Base-by-base conservation (phyloP, 2,888 invertebrate genomes). In the Ennomos erosarius region DNA sequence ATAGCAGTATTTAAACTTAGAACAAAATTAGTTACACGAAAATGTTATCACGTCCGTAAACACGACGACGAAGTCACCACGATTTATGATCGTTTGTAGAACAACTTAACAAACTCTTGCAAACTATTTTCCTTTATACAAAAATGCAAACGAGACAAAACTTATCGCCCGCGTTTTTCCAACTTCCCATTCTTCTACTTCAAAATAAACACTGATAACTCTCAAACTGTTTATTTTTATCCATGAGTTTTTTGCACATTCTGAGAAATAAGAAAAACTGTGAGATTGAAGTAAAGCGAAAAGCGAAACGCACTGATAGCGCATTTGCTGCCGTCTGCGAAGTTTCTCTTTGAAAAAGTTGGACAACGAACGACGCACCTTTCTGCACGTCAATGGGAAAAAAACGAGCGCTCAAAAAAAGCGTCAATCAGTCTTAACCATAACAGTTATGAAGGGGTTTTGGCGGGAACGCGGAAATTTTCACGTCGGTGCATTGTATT, bases 261-360 rank as follows among this genome's bases (percentile, higher is more conserved):
- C 11, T 35, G 12, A 11, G 12, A 35, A 59, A 62, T 62, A 48
- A 38, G 43, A 49, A 55, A 48, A 43, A 11, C 43, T n/a, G 55
- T 33, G 4, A 49, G 59, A 36, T 51, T 50, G 40, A 57, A 52
- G 35, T 12, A 40, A 51, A 52, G 53, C 48, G 13, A 39, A 50
- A 59, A 54, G 26, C 40, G 47, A 56, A 54, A 59, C 50, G 43
- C 49, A 55, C 42, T 46, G 59, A 50, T 55, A 65, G 49, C 55
- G 46, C 45, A 55, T 45, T 47, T 40, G 35, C 49, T 36, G 63
- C 55, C 61, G 89, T 90, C 90, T 89, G 85, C 70, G 59, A 89
- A 90, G 87, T 90, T 90, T 74, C 72, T 77, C 82, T 87, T 86
- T 87, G 83, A 80, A 84, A 84, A 90, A 87, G 78, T 88, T 84